Base-by-base conservation (phyloP, 1,140 invertebrate genomes). In the Drosophila ohnishii region DNA sequence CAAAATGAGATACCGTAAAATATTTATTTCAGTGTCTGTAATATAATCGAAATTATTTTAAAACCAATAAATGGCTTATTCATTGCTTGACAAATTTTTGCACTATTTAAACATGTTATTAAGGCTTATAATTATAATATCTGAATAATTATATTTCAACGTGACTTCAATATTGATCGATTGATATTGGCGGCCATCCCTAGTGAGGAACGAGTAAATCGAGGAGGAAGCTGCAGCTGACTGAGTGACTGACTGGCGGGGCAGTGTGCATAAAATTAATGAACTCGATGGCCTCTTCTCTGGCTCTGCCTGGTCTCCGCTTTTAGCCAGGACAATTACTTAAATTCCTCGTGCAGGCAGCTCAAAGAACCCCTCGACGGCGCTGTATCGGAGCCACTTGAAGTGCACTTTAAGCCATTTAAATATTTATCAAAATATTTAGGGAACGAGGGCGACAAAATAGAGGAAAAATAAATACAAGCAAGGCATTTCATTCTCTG, bases 371-470 rank as follows among this genome's bases (percentile, higher is more conserved):
- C 11, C 25, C 25, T 6, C 10, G 7, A 5, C 3, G 5, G 2
- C 42, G 61, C 53, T 62, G 57, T 37, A 10, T 19, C 16, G 13
- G 9, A 11, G 32, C 42, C 63, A 37, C 32, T 44, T 34, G 42
- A 19, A 35, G 53, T 60, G 57, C 45, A 81, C 56, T 78, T 82
- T 67, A 86, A 86, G 55, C 57, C 42, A 85, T 78, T 86, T 75
- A 85, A 85, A 81, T 81, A 86, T 82, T 85, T 86, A 78, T 70
- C 55, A 66, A 75, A 75, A 75, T 53, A 66, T 74, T 75, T 75
- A 55, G 47, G 32, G 28, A 65, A 58, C n/a, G 35, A 57, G 25
- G 60, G 55, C 35, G 48, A 48, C 44, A 45, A 58, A 57, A 45
- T 35, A 58, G 44, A 25, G 25, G 11, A 42, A 47, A 72, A 42